Evolutionary conservation across 1,140 invertebrate species (phyloP), one percentile per base, ranked within the genome.

Genomic region (Calycopis cecrops): DNA sequence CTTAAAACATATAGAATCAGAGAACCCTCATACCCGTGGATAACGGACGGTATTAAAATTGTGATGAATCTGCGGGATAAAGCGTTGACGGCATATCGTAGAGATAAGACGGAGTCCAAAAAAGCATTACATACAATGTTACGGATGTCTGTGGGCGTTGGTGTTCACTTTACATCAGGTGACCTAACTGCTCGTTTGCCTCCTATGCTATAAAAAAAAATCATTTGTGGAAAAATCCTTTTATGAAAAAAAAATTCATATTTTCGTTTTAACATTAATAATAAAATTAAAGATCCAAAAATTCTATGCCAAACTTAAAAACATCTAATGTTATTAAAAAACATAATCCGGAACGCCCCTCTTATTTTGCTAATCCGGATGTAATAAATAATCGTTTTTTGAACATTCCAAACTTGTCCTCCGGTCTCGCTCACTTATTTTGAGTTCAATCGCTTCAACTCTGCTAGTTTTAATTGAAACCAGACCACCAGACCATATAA

Each of bases 21-120:
- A 55, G 47, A 11, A 54, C 35, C 51, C 57, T n/a, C n/a, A n/a
- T n/a, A n/a, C n/a, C n/a, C n/a, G 8, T 60, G 62, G 62, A 57
- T 63, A 6, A 63, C 62, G 6, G 34, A 59, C n/a, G 59, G 40
- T 0, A 57, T 62, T 16, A 62, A 54, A 59, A n/a, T 47, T 14
- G 61, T 61, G 59, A 65, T 65, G 37, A 48, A 21, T 1, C 35
- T 59, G 9, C 55, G 59, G 0, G 53, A 65, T 54, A 17, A 53
- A n/a, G 63, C 63, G 0, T 14, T 35, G n/a, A 10, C 21, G 33
- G 11, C 12, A 9, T 59, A 44, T 35, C 12, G 14, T 2, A 51
- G 38, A 34, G 28, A 47, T 17, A 65, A 54, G 33, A 47, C n/a
- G 9, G 48, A 58, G 0, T 38, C 14, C 8, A 51, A 60, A 35